Percentiles rank a stretch among this genome's conserved stretches.
Evolutionary conservation across 1,140 invertebrate genomes (phyloP).

Genomic region (Anoplophora glabripennis): DNA sequence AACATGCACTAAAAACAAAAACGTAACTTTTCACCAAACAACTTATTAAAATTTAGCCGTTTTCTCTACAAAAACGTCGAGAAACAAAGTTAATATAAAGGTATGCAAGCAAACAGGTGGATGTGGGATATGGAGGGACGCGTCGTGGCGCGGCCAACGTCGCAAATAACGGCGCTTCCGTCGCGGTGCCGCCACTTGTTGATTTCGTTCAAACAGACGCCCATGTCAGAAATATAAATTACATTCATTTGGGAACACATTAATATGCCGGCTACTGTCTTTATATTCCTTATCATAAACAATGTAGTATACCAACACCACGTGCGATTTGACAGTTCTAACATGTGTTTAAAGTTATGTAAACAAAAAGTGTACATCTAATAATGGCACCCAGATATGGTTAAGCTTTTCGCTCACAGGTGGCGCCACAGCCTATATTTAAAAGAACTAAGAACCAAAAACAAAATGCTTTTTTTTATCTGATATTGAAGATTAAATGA

Average conservation of each 20-base stretch:
- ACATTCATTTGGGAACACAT: neutral
- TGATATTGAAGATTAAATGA: too few species aligned
- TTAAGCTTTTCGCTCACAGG: too few species aligned
- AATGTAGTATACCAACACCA: slow-evolving; percentile 4
- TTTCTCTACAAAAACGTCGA: slow-evolving; percentile 1
- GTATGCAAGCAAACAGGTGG: slow-evolving; percentile 41
- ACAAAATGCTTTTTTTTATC: too few species aligned
- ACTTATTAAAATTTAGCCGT: slow-evolving; percentile 19
- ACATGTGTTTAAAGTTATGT: slow-evolving; percentile 25
- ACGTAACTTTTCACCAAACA: slow-evolving; percentile 15
- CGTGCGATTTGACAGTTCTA: slow-evolving; percentile 23
- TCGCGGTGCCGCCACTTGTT: slow-evolving; percentile 37
- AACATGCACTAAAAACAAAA: slow-evolving; percentile 12
- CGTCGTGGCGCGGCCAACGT: slow-evolving; percentile 47
- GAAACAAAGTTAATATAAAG: slow-evolving; percentile 19
- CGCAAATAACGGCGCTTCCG: slow-evolving; percentile 45
- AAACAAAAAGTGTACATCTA: slow-evolving; percentile 14
- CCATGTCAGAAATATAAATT: neutral
- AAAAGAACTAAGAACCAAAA: too few species aligned
- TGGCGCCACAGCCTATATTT: too few species aligned
- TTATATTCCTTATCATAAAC: neutral
- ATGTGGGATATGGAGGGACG: slow-evolving; percentile 15
- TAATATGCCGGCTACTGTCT: neutral
- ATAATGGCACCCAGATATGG: neutral
- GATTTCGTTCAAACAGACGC: slow-evolving; percentile 11